Percentiles rank a stretch among this genome's conserved stretches.
These are phyloP conservation scores for Boulengeromyrus knoepffleri DNA, from an alignment of 2,113 vertebrate species.

Conservation along the genomic window DNA sequence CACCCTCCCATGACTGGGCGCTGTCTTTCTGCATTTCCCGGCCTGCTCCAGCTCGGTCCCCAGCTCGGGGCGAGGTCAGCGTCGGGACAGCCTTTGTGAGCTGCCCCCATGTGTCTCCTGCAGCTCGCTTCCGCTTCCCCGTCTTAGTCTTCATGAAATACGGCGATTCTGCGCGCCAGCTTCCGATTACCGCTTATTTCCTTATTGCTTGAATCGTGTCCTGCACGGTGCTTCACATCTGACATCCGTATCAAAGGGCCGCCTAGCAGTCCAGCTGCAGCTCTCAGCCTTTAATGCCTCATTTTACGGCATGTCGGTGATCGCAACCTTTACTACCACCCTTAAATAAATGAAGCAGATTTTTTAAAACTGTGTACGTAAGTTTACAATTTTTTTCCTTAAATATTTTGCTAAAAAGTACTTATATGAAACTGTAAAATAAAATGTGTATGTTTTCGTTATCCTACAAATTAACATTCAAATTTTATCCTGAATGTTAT, in stretches of 20 bases:
- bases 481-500: neutral
- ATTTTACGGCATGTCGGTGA: neutral
- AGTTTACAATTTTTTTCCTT: neutral
- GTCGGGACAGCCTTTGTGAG: neutral
- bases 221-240: neutral
- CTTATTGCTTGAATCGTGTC: neutral
- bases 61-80: neutral
- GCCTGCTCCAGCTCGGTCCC: neutral
- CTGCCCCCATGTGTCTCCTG: neutral
- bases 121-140: neutral
- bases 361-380: neutral
- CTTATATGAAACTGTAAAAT: neutral
- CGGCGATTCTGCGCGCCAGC: neutral
- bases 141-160: neutral
- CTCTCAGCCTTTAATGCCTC: neutral
- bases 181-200: neutral
- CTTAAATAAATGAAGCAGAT: neutral
- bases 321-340: neutral
- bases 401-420: neutral
- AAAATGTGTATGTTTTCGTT: neutral
- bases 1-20: neutral
- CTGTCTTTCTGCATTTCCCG: neutral
- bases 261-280: neutral
- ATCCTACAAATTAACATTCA: neutral
- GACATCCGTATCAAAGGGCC: neutral